A percentile compares a stretch with the other conserved stretches of the same genome.
Conservation (phyloP, 2,113 vertebrate genomes). For the Ciconia stormi region DNA sequence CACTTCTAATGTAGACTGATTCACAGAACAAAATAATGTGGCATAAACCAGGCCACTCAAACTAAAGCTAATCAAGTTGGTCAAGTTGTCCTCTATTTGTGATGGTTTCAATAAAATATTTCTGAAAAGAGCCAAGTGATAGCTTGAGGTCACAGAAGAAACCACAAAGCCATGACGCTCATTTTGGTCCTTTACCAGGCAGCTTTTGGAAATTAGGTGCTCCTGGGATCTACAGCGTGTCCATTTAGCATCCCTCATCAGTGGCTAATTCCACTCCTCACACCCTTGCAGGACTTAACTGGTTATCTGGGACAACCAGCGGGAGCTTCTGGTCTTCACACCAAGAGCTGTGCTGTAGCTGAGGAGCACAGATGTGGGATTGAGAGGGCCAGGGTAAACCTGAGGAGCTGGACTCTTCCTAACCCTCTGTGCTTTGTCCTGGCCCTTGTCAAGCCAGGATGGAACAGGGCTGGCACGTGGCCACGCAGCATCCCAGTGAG, state of each 20-base stretch:
- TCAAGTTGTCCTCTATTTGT: too few relatives aligned
- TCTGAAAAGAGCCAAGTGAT: not conserved
- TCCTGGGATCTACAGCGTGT: not conserved
- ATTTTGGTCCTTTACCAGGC: not conserved
- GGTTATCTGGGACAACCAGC: not conserved
- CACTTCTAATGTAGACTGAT: too few relatives aligned
- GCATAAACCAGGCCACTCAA: not conserved
- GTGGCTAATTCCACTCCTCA: not conserved
- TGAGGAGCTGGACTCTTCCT: too few relatives aligned
- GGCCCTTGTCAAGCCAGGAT: not conserved
- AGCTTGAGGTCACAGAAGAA: not conserved
- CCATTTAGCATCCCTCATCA: not conserved
- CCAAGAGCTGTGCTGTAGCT: not conserved
- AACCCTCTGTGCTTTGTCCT: not conserved
- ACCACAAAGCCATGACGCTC: not conserved
- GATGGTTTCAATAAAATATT: accelerated
- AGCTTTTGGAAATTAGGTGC: not conserved
- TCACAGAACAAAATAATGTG: not conserved
- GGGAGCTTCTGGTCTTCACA: not conserved
- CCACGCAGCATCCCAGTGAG: not conserved
- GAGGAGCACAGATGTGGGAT: accelerated
- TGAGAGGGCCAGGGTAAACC: not conserved
- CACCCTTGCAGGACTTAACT: not conserved
- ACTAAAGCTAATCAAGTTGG: accelerated
- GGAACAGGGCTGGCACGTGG: too few relatives aligned